phyloP scores from a whole-genome alignment of 1,140 invertebrate genomes.

The Brachionus rubens region DNA sequence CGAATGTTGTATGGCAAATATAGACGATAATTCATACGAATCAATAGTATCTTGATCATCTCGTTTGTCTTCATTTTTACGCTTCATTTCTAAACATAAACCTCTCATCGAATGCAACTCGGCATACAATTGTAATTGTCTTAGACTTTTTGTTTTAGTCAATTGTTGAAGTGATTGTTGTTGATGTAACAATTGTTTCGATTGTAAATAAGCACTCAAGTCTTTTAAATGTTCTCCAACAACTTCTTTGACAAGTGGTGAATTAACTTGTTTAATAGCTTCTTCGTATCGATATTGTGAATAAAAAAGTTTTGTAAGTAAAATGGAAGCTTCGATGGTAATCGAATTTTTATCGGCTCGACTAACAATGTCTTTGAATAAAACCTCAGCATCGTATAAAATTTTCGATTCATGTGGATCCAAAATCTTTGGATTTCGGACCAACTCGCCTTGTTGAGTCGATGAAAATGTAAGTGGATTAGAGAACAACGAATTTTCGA shows the following conservation, averaged over 20 bases:
- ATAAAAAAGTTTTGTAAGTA: conserved; percentile 29
- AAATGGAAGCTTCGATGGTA: neutral
- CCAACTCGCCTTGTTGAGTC: neutral
- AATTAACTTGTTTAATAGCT: conserved; percentile 2
- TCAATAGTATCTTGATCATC: conserved; percentile 37
- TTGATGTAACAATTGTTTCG: neutral
- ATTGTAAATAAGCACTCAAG: neutral
- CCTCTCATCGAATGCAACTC: conserved; percentile 21
- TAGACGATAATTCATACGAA: conserved; percentile 17
- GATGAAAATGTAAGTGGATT: conserved; percentile 20
- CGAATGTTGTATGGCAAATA: conserved; percentile 43
- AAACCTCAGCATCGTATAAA: neutral
- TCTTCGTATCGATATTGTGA: conserved; percentile 39
- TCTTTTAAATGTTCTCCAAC: neutral
- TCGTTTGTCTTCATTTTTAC: neutral
- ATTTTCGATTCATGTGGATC: conserved; percentile 8
- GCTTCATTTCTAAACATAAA: conserved; percentile 31
- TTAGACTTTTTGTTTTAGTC: neutral
- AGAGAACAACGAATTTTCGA: conserved; percentile 23
- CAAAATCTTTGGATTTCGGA: neutral
- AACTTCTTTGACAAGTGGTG: neutral
- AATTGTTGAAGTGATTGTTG: neutral
- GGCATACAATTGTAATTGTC: conserved; percentile 24
- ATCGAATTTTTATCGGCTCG: neutral
- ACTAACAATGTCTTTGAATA: conserved; percentile 14